These are phyloP conservation scores for Diabrotica virgifera DNA, from an alignment of 1,140 invertebrate genomes.

Conservation along the genomic window DNA sequence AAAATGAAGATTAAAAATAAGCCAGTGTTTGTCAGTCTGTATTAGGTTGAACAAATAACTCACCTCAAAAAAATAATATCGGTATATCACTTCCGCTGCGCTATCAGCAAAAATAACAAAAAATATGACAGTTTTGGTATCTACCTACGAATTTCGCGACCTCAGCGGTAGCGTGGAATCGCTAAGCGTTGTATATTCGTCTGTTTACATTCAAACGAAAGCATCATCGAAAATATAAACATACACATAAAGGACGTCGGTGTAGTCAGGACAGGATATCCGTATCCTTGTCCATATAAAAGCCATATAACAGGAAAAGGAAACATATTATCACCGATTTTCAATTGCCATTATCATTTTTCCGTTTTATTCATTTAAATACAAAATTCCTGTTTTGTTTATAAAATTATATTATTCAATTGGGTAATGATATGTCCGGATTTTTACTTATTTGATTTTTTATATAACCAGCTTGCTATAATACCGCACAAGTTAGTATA, in stretches of 20 bases:
- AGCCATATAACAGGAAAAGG: constrained; percentile 43
- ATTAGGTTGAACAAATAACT: neutral
- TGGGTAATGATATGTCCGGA: constrained; percentile 10
- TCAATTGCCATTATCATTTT: constrained; percentile 46
- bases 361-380: constrained; percentile 38
- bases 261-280: constrained; percentile 41
- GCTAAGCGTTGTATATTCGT: too few relatives aligned
- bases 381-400: constrained; percentile 34
- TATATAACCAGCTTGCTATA: too few relatives aligned
- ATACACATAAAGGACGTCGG: constrained; percentile 30
- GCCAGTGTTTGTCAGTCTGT: too few relatives aligned
- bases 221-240: too few relatives aligned
- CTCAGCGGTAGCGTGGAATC: too few relatives aligned
- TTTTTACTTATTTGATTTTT: neutral
- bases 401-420: constrained; percentile 5
- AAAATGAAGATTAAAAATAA: too few relatives aligned
- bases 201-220: too few relatives aligned
- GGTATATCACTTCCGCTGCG: neutral
- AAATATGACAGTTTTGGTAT: constrained; percentile 13
- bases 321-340: constrained; percentile 47
- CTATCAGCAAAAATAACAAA: constrained; percentile 11
- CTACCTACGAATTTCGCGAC: too few relatives aligned
- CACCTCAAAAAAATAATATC: neutral
- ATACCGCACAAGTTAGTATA: too few relatives aligned
- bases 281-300: constrained; percentile 45